Evolutionary conservation across 53 echinoderm and acorn worm species (phyloP), one percentile per base, ranked within the genome.

Genomic region (Stichopus horrens): DNA sequence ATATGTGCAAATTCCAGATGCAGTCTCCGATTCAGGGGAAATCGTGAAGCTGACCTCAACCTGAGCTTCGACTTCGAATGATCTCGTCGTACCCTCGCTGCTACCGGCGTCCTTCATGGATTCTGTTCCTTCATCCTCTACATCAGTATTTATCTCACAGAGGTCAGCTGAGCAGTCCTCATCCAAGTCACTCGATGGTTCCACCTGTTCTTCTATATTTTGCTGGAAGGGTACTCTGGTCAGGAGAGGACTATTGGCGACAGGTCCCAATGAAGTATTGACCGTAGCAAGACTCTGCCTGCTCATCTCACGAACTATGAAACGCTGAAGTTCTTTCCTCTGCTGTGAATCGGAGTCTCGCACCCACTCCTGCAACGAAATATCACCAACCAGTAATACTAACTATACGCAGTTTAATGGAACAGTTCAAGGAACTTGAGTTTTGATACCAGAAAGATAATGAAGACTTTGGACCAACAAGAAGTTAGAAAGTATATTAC

Each of bases 231-330:
- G 87, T 74, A 86, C 52, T 7, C 86, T 53, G 18, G 86, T 86
- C 9, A 86, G 55, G 53, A 86, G 86, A 9, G 86, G 86, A 21
- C 86, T 86, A 53, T 86, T 74, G 4, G 10, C 23, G 74, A 74
- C 56, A 37, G 73, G 54, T 21, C 52, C 9, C 21, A 83, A 77
- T 8, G 75, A 56, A 75, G 58, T 71, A 6, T 75, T 58, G 52
- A 89, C 86, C 4, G 92, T 77, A 73, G 80, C 86, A n/a, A 91
- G 88, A 73, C 87, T 91, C 57, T 88, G 83, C 52, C 94, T 90
- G 74, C 90, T 94, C 88, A 95, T 91, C 86, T 95, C 95, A 14
- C 95, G 91, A 14, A 92, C 94, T 21, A 97, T 88, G 88, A 94
- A 95, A 58, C 89, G 89, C 51, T 89, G 93, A 8, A 97, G 94